These are phyloP conservation scores for Tenebrosternarchus preto DNA, from an alignment of 2,113 vertebrate genomes.

Conservation along the genomic window DNA sequence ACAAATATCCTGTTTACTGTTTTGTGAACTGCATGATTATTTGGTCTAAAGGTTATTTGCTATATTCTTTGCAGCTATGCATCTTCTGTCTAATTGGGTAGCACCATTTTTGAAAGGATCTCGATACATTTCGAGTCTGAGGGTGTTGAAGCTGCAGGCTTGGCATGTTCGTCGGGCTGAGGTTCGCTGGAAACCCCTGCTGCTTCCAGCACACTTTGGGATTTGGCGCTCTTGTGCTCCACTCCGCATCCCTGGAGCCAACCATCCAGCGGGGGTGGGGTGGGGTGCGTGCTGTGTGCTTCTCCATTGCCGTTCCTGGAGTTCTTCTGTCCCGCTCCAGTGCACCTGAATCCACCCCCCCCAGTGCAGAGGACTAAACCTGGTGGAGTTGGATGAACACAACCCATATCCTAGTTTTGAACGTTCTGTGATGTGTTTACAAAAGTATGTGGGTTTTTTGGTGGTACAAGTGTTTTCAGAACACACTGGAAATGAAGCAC, in stretches of 20 bases:
- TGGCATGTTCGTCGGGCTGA: neutral
- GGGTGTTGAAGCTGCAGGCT: neutral
- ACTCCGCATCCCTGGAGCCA: neutral
- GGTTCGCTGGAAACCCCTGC: neutral
- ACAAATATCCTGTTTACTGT: neutral
- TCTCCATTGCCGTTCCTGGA: neutral
- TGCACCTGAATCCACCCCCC: too few relatives aligned
- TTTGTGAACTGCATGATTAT: neutral
- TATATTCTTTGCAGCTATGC: neutral
- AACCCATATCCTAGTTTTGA: too few relatives aligned
- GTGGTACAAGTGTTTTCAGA: neutral
- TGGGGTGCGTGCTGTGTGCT: too few relatives aligned
- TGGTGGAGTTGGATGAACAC: too few relatives aligned
- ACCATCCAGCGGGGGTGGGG: neutral
- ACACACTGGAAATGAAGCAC: neutral
- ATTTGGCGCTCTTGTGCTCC: neutral
- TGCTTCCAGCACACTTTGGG: neutral
- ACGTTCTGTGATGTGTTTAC: too few relatives aligned
- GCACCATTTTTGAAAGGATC: neutral
- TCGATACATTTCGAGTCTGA: neutral
- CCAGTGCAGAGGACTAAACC: too few relatives aligned
- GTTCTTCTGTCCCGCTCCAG: neutral
- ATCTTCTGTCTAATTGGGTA: neutral
- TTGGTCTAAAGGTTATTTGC: neutral
- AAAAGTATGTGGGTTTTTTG: too few relatives aligned